Percentiles rank a stretch among this genome's conserved stretches.
These are phyloP conservation scores for Drosophila jambulina DNA, from an alignment of 1,140 invertebrate species.

Conservation along the genomic window DNA sequence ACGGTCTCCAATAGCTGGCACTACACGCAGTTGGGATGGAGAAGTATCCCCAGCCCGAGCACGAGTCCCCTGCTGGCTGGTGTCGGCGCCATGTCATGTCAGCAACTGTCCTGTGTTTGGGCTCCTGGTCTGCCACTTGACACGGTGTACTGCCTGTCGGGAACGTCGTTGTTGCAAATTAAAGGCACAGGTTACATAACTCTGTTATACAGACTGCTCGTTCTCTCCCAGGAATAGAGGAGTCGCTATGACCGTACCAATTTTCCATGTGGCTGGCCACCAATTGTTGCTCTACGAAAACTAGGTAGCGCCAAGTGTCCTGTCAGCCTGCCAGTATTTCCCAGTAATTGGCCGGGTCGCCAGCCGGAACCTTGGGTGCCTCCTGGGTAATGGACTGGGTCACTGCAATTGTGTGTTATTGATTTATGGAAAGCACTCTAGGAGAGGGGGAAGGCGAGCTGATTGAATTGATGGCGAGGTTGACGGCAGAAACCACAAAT, in stretches of 20 bases:
- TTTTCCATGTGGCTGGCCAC: conserved; percentile 65
- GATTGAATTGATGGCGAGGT: conserved; percentile 54
- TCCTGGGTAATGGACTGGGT: conserved; percentile 59
- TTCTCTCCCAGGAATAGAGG: not conserved
- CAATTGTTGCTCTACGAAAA: conserved; percentile 59
- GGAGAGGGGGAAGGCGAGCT: conserved; percentile 7
- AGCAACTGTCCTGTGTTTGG: conserved; percentile 27
- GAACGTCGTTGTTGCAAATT: conserved; percentile 54
- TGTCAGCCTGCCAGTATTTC: conserved; percentile 2
- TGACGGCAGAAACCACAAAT: conserved; percentile 2
- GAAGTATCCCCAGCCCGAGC: not conserved
- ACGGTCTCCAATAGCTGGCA: conserved; percentile 10
- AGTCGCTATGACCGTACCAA: conserved; percentile 29
- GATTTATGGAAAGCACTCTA: conserved; percentile 45
- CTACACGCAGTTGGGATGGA: conserved; percentile 52
- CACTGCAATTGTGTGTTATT: conserved; percentile 56
- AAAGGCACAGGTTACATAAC: conserved; percentile 38
- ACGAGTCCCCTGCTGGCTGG: conserved; percentile 4
- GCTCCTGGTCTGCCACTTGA: conserved; percentile 16
- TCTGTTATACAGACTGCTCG: conserved; percentile 1
- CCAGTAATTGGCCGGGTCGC: conserved; percentile 41
- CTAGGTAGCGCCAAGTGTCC: conserved; percentile 22
- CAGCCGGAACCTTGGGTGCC: conserved; percentile 13
- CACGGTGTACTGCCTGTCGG: conserved; percentile 13
- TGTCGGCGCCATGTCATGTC: conserved; percentile 65